Evolutionary conservation across 30 jellyfish, hydroid and myxozoan genomes (phyloP).

Genomic region (Chironex yamaguchii): DNA sequence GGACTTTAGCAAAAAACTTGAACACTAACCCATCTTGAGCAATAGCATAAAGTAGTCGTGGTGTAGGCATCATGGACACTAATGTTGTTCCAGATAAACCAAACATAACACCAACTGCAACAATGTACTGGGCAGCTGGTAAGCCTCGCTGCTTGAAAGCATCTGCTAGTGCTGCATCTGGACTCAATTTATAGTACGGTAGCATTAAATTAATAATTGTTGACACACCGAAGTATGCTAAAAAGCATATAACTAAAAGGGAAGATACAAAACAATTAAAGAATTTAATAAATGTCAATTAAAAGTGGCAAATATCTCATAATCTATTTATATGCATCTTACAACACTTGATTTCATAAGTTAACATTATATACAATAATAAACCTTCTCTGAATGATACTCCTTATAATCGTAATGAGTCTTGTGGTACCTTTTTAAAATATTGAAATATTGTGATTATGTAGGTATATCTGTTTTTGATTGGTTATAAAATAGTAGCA

Average conservation of each 20-base stretch:
- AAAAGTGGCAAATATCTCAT: too few relatives aligned
- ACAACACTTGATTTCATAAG: too few relatives aligned
- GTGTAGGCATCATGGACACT: constrained; percentile 85
- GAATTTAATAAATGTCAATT: too few relatives aligned
- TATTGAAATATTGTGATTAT: too few relatives aligned
- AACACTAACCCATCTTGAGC: constrained; percentile 91
- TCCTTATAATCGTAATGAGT: too few relatives aligned
- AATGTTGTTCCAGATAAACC: constrained; percentile 88
- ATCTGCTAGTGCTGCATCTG: constrained; percentile 83
- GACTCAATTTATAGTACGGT: constrained; percentile 58
- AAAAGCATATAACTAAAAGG: constrained; percentile 79
- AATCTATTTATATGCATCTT: too few relatives aligned
- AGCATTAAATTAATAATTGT: constrained; percentile 86
- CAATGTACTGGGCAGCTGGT: constrained; percentile 69
- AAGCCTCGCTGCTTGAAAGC: constrained; percentile 86
- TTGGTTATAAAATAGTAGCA: too few relatives aligned
- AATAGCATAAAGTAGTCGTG: constrained; percentile 87
- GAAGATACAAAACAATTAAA: too few relatives aligned
- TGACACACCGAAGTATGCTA: constrained; percentile 94
- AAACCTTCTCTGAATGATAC: too few relatives aligned
- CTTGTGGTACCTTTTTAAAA: too few relatives aligned
- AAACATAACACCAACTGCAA: constrained; percentile 83
- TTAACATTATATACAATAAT: too few relatives aligned
- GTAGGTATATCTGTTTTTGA: too few relatives aligned
- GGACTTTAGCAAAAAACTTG: constrained; percentile 42